These are phyloP conservation scores for Arenaria interpres DNA, from an alignment of 2,113 vertebrate species.

Conservation along the genomic window DNA sequence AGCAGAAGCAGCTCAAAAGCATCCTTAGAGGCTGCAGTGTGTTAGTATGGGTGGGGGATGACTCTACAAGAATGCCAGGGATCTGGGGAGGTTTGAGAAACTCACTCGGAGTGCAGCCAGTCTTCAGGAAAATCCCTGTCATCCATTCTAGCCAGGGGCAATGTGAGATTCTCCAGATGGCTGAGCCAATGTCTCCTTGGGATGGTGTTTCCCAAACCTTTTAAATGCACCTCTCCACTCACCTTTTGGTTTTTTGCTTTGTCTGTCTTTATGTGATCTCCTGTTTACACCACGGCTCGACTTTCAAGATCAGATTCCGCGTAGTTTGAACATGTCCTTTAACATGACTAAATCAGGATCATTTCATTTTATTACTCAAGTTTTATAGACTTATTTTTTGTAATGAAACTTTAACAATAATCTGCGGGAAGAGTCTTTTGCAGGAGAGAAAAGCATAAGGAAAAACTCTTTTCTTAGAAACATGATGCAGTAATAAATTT, in stretches of 20 bases:
- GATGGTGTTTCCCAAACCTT: background rate
- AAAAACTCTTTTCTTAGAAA: background rate
- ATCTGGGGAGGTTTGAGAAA: fast-evolving
- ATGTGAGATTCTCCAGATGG: background rate
- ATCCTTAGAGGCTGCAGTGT: background rate
- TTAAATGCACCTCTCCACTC: background rate
- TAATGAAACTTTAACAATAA: background rate
- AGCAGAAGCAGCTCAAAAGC: background rate
- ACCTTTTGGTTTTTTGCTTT: background rate
- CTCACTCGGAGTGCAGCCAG: background rate
- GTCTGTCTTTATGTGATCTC: background rate
- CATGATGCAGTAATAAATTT: background rate
- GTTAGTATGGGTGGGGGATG: background rate
- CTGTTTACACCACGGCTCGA: background rate
- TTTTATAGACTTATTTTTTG: background rate
- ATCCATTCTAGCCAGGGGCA: background rate
- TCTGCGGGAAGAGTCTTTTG: background rate
- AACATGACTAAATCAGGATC: background rate
- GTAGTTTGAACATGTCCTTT: background rate
- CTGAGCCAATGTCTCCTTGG: background rate
- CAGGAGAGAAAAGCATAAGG: background rate
- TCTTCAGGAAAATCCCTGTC: background rate
- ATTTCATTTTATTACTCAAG: background rate
- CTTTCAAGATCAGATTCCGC: background rate
- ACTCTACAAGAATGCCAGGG: background rate